Conservation (phyloP, 2,797 vertebrate species). For the Kryptopterus vitreolus region DNA sequence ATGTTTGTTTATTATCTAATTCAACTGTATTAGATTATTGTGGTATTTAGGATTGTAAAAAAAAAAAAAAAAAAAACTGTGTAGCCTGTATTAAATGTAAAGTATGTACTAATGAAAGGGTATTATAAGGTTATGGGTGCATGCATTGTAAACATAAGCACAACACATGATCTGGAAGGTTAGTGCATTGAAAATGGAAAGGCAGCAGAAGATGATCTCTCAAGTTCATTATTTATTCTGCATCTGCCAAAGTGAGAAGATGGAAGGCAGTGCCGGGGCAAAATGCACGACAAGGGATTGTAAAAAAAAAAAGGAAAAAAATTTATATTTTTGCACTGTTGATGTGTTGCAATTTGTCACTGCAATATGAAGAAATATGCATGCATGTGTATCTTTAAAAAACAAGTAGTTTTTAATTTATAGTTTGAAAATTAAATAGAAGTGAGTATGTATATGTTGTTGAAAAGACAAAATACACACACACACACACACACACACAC, state of each 20-base stretch:
- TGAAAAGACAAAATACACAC: too few relatives aligned
- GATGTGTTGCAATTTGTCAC: not conserved
- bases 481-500: too few relatives aligned
- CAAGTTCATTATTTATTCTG: slow-evolving; percentile 20
- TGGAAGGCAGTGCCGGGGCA: not conserved
- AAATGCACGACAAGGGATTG: not conserved
- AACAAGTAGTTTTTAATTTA: too few relatives aligned
- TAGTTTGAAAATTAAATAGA: too few relatives aligned
- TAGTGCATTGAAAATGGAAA: slow-evolving; percentile 9
- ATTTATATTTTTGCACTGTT: not conserved
- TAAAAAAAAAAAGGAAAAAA: too few relatives aligned
- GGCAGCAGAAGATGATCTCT: slow-evolving; percentile 36
- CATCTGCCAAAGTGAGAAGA: slow-evolving; percentile 8
- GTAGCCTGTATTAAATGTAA: not conserved
- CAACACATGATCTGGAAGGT: slow-evolving; percentile 13
- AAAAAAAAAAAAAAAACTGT: not conserved
- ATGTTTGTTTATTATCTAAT: not conserved
- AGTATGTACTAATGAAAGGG: not conserved
- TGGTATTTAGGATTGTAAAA: not conserved
- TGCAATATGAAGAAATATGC: not conserved
- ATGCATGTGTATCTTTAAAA: too few relatives aligned
- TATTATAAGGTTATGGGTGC: not conserved
- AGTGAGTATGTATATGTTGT: too few relatives aligned
- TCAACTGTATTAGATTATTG: not conserved
- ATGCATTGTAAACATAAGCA: slow-evolving; percentile 2